Percentiles rank a stretch among this genome's conserved stretches.
Conservation (phyloP, 2,113 vertebrate genomes). For the Tragelaphus scriptus region DNA sequence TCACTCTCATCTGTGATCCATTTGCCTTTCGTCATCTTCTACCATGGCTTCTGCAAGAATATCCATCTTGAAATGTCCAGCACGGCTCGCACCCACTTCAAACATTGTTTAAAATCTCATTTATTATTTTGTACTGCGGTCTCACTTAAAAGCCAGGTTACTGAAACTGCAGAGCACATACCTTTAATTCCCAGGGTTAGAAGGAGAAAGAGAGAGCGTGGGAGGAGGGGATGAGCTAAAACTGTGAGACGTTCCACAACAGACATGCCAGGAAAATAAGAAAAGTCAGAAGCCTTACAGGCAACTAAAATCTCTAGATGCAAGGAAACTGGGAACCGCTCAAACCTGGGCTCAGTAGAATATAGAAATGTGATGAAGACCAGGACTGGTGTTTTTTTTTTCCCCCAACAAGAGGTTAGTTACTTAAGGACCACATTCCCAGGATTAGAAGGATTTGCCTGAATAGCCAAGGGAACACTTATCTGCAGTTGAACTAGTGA, state of each 20-base stretch:
- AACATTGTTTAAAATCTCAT: conserved; percentile 57
- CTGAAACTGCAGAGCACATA: conserved; percentile 42
- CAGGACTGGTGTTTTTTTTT: conserved; percentile 57
- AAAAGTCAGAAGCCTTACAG: conserved; percentile 66
- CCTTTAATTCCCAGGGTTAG: conserved; percentile 53
- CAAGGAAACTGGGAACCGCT: conserved; percentile 65
- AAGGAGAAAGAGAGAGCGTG: background rate
- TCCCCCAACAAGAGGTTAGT: conserved; percentile 17
- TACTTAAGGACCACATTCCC: conserved; percentile 76
- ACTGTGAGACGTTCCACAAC: background rate
- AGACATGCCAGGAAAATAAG: conserved; percentile 42
- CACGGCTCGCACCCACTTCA: conserved; percentile 69
- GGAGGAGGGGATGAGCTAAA: background rate
- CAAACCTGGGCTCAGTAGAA: conserved; percentile 65
- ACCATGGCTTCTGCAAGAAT: conserved; percentile 50
- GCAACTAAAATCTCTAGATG: conserved; percentile 64
- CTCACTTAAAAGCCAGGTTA: conserved; percentile 67
- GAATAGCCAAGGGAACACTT: conserved; percentile 64
- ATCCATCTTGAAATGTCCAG: conserved; percentile 14
- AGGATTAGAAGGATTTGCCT: conserved; percentile 77
- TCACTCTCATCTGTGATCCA: conserved; percentile 67
- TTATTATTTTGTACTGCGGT: conserved; percentile 57
- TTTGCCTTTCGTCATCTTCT: conserved; percentile 64
- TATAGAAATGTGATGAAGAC: conserved; percentile 73
- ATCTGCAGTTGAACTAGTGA: conserved; percentile 65